Percentiles rank a stretch among this genome's conserved stretches.
Conservation (phyloP, 2,888 invertebrate genomes). For the Oscheius sp. region DNA sequence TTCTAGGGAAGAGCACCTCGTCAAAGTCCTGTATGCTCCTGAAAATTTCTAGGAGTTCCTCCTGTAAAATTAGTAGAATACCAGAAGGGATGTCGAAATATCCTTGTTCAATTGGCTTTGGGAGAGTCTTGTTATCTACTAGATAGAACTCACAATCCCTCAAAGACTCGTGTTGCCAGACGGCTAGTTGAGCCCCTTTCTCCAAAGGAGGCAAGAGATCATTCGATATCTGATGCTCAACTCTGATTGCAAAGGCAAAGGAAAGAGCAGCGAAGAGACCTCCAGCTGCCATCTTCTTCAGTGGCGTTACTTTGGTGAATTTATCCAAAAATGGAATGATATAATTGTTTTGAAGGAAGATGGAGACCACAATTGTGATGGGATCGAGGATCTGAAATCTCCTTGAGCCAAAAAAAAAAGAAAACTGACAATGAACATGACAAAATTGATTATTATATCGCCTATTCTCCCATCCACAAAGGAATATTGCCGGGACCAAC, state of each 20-base stretch:
- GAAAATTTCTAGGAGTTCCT: too few relatives aligned
- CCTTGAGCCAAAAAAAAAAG: not conserved
- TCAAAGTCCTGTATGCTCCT: too few relatives aligned
- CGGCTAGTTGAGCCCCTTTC: not conserved
- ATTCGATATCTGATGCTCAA: not conserved
- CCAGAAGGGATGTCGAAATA: too few relatives aligned
- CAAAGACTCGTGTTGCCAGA: not conserved
- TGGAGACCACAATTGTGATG: not conserved
- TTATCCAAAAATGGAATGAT: constrained; percentile 4
- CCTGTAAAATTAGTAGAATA: too few relatives aligned
- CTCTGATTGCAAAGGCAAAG: not conserved
- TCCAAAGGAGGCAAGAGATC: not conserved
- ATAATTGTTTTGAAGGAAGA: not conserved
- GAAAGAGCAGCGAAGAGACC: not conserved
- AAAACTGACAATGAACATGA: not conserved
- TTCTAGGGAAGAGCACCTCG: too few relatives aligned
- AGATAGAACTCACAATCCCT: too few relatives aligned
- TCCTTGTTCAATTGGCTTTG: too few relatives aligned
- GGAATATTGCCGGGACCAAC: not conserved
- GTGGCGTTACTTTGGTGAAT: not conserved
- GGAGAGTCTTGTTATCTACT: too few relatives aligned
- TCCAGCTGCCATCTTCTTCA: constrained; percentile 13
- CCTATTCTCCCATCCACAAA: not conserved
- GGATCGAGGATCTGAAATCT: not conserved
- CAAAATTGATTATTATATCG: not conserved